Conservation (phyloP, 2,113 vertebrate genomes). For the Notothenia rossii region DNA sequence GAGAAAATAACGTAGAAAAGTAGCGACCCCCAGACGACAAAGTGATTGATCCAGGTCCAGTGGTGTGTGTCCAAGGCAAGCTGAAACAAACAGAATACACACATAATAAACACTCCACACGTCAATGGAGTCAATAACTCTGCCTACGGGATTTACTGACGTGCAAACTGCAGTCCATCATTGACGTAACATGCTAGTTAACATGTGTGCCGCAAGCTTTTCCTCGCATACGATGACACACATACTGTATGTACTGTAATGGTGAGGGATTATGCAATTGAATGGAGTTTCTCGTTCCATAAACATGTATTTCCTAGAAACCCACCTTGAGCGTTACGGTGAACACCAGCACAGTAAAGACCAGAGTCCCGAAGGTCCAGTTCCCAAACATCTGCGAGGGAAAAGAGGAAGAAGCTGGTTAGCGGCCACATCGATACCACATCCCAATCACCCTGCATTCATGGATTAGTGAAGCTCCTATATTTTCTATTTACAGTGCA, state of each 20-base stretch:
- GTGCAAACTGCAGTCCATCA: slow-evolving; percentile 40
- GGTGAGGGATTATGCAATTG: slow-evolving; percentile 1
- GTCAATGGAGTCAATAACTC: slow-evolving; percentile 36
- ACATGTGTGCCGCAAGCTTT: neutral
- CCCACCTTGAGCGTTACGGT: slow-evolving; percentile 96
- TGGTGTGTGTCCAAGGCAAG: slow-evolving; percentile 97
- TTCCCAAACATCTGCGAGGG: slow-evolving; percentile 92
- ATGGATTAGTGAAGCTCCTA: slow-evolving; percentile 8
- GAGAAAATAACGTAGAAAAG: slow-evolving; percentile 97
- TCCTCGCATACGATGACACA: neutral
- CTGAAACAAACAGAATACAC: slow-evolving; percentile 80
- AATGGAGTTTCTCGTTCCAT: too few species aligned
- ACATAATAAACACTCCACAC: slow-evolving; percentile 34
- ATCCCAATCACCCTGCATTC: slow-evolving; percentile 3
- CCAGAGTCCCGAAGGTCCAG: slow-evolving; percentile 98
- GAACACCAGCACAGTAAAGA: slow-evolving; percentile 97
- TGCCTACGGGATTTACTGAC: slow-evolving; percentile 38
- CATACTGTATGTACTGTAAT: neutral
- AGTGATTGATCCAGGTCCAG: slow-evolving; percentile 99
- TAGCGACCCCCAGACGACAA: slow-evolving; percentile 98
- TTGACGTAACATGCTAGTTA: slow-evolving; percentile 44
- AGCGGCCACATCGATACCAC: neutral
- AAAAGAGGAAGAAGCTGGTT: slow-evolving; percentile 34
- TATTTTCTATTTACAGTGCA: neutral
- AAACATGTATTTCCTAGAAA: neutral